Base-by-base conservation (phyloP, 2,113 vertebrate genomes). In the Oenanthe oenanthe region DNA sequence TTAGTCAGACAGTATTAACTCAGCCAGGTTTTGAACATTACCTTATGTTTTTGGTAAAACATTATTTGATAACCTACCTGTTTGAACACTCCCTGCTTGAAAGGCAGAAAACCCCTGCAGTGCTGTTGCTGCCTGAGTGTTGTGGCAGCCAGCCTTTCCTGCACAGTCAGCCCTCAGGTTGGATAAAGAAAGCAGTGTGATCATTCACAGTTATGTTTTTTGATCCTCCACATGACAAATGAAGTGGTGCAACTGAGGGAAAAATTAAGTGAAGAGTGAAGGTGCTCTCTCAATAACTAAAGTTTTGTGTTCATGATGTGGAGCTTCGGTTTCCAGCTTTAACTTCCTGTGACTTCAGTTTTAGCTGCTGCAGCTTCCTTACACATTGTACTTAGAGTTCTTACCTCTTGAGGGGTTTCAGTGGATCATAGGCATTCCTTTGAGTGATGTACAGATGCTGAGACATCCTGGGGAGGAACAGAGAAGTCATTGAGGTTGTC, bases 301-400 rank as follows among this genome's bases (percentile, higher is more conserved):
- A 32, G 4, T 54, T 88, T 88, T 50, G 31, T 36, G 24, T 25
- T 70, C 2, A 4, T 1, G 2, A 36, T 1, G 1, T 43, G 7
- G 12, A 66, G 6, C 34, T 84, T 86, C 56, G 18, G 0, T 74
- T 88, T 76, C 63, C 51, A 34, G 7, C 47, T 86, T 36, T 86
- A 36, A 62, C 10, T 73, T 58, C 78, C 57, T 63, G 7, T 62
- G 58, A 53, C 15, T 38, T 53, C 40, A 45, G 17, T 68, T 82
- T 67, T 48, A 70, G 17, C 18, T 91, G 58, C 36, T 47, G 62
- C 79, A 65, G 40, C 32, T 58, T 92, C 29, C 36, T 77, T 84
- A 21, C 31, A 32, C 2, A 8, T 17, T 20, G 25, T 15, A 31
- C 42, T 76, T 32, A 29, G 48, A 62, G 38, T 16, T 73, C 47